Conservation (phyloP, 2,888 invertebrate species). For the Chalcosyrphus nemorum region DNA sequence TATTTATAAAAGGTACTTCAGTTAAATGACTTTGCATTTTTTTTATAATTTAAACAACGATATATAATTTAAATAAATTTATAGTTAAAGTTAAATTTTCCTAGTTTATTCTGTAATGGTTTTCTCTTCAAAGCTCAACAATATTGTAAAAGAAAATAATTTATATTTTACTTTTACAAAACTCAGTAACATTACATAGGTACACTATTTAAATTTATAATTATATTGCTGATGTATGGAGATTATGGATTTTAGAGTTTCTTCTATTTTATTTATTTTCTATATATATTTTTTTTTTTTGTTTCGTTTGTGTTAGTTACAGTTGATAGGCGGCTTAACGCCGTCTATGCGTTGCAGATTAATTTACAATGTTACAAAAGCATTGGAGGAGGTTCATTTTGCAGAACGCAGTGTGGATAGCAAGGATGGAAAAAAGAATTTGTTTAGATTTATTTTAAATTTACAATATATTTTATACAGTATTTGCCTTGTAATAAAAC, state of each 20-base stretch:
- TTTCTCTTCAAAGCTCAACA: conserved; percentile 29
- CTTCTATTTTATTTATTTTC: conserved; percentile 28
- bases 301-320: conserved; percentile 63
- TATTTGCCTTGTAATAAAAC: neutral
- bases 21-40: conserved; percentile 47
- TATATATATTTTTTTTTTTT: conserved; percentile 12
- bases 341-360: conserved; percentile 49
- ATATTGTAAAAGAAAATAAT: conserved; percentile 28
- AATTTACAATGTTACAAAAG: conserved; percentile 50
- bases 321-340: conserved; percentile 66
- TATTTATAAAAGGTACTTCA: conserved; percentile 65
- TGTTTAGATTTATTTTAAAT: conserved; percentile 32
- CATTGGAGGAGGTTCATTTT: conserved; percentile 35
- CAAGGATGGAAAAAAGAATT: conserved; percentile 48
- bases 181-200: conserved; percentile 34
- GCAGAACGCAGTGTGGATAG: conserved; percentile 39
- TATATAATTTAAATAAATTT: conserved; percentile 12
- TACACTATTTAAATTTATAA: conserved; percentile 18
- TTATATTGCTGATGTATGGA: conserved; percentile 16
- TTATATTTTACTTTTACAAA: conserved; percentile 21
- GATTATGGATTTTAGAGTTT: conserved; percentile 19
- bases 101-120: neutral
- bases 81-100: conserved; percentile 25
- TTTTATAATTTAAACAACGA: conserved; percentile 29
- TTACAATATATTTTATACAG: neutral